A percentile compares a stretch with the other conserved stretches of the same genome.
Evolutionary conservation across 2,113 vertebrate species (phyloP).

Genomic region (Coptodon rendalli): DNA sequence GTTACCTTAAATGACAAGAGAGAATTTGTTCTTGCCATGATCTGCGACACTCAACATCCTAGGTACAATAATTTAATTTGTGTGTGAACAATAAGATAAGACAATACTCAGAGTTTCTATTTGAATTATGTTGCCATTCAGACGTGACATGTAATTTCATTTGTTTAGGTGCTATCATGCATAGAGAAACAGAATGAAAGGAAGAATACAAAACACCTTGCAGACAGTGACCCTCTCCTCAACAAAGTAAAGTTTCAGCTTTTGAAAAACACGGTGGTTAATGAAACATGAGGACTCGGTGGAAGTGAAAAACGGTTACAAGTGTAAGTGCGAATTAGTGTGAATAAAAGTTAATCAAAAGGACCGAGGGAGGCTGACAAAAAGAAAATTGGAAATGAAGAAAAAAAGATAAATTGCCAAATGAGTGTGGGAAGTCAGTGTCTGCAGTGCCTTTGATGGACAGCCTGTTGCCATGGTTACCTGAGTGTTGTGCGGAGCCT

Average conservation of each 20-base stretch:
- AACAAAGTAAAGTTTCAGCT: not conserved
- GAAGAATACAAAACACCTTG: not conserved
- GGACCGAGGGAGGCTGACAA: not conserved
- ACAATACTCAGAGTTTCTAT: not conserved
- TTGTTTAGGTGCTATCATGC: not conserved
- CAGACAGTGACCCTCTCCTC: not conserved
- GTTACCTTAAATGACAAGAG: not conserved
- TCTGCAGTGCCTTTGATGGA: not conserved
- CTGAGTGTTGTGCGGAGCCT: constrained; percentile 62
- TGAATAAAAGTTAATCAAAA: not conserved
- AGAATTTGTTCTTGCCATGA: not conserved
- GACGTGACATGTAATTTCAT: not conserved
- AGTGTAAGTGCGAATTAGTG: not conserved
- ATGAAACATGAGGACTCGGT: not conserved
- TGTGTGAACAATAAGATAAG: not conserved
- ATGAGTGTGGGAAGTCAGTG: not conserved
- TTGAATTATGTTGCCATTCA: not conserved
- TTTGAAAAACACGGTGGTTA: not conserved
- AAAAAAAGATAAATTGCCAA: not conserved
- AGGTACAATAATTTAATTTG: not conserved
- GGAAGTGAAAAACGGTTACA: not conserved
- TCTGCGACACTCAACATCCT: not conserved
- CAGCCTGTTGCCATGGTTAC: constrained; percentile 57
- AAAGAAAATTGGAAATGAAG: not conserved
- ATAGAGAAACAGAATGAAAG: not conserved